These are phyloP conservation scores for Gymnosoma rotundatum DNA, from an alignment of 2,888 invertebrate species.

Conservation along the genomic window DNA sequence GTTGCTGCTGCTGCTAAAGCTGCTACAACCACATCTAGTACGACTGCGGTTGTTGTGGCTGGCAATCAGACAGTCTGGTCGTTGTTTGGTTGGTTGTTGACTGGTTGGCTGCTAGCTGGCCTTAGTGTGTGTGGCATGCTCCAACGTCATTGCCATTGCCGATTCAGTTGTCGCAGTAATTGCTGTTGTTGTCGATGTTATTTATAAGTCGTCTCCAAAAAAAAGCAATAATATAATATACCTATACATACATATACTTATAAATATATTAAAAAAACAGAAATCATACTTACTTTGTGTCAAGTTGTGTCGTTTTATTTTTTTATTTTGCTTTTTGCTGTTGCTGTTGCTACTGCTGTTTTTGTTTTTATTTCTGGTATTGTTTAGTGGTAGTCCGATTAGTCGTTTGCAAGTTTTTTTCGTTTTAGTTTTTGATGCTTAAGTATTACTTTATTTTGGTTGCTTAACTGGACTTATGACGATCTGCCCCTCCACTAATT, in stretches of 20 bases:
- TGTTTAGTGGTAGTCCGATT: conserved; percentile 46
- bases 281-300: conserved; percentile 50
- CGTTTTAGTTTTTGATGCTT: conserved; percentile 51
- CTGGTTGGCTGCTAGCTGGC: conserved; percentile 55
- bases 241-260: not conserved
- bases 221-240: conserved; percentile 41
- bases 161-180: conserved; percentile 54
- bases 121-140: conserved; percentile 71
- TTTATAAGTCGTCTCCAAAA: conserved; percentile 68
- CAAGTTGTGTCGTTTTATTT: conserved; percentile 44
- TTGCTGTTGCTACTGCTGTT: conserved; percentile 39
- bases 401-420: conserved; percentile 43
- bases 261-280: conserved; percentile 2
- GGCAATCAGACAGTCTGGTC: conserved; percentile 31
- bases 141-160: conserved; percentile 71
- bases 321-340: conserved; percentile 44
- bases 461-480: conserved; percentile 59
- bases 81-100: conserved; percentile 47
- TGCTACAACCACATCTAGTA: conserved; percentile 63
- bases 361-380: conserved; percentile 36
- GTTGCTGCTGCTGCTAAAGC: conserved; percentile 68
- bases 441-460: conserved; percentile 43
- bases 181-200: conserved; percentile 55
- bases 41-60: conserved; percentile 59
- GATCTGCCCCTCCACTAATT: conserved; percentile 30